Evolutionary conservation across 1,140 invertebrate species (phyloP).

Genomic region (Liolophura sinensis): DNA sequence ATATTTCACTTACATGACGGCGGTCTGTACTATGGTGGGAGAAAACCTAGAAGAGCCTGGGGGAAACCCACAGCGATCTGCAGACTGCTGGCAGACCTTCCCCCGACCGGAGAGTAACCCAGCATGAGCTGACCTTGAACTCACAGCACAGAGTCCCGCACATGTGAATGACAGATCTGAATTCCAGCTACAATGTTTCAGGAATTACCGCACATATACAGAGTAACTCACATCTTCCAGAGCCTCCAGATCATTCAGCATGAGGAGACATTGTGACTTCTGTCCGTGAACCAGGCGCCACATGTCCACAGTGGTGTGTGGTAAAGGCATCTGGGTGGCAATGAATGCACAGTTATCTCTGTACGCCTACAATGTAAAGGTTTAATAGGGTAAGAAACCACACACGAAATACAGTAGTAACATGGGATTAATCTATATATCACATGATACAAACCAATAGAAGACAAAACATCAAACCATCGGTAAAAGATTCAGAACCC

Average conservation of each 20-base stretch:
- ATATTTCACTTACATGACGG: no score
- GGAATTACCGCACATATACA: constrained; percentile 10
- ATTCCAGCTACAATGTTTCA: no score
- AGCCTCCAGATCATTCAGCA: constrained; percentile 17
- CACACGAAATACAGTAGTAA: background rate
- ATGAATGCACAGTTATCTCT: constrained; percentile 27
- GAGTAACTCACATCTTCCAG: constrained; percentile 9
- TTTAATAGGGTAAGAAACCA: background rate
- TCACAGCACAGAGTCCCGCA: no score
- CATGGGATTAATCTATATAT: background rate
- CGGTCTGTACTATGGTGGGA: no score
- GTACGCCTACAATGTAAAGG: constrained; percentile 19
- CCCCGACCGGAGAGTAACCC: no score
- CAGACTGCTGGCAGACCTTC: no score
- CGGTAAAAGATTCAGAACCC: background rate
- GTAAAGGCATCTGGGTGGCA: constrained; percentile 31
- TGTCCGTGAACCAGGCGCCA: constrained; percentile 32
- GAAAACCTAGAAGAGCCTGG: no score
- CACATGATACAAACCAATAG: background rate
- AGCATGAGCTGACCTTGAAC: no score
- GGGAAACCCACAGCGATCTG: no score
- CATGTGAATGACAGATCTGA: no score
- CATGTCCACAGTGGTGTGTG: constrained; percentile 30
- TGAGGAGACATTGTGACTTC: constrained; percentile 17
- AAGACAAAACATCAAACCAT: background rate